Evolutionary conservation across 1,140 invertebrate genomes (phyloP), one percentile per base, ranked within the genome.

Genomic region (Megathymus violae): DNA sequence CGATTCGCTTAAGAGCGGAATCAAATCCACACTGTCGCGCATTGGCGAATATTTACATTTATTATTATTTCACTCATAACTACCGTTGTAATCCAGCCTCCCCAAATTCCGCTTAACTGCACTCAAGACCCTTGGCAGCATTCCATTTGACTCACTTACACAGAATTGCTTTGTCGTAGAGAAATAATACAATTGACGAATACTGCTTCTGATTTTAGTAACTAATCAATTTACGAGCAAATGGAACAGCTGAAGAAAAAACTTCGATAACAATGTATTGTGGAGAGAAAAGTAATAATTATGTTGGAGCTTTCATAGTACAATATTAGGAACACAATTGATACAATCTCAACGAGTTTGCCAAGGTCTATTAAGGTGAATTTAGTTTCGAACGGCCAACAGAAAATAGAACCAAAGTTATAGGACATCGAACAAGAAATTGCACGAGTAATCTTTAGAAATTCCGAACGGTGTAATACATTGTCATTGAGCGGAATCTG

Each of bases 211-310:
- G 13, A 50, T 34, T 15, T 3, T 10, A n/a, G 11, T 9, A 48
- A 50, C 27, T 17, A 50, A 50, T 34, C 27, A 50, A 34, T 36
- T 34, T 34, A 50, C 11, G 9, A 11, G 46, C 14, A 50, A 50
- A 48, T 3, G 19, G 19, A 46, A 5, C n/a, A 47, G 11, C 22
- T 44, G 15, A 9, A 13, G 25, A 56, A 56, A 34, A 36, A 36
- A 11, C n/a, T 36, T 36, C 1, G 4, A 31, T 11, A 36, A 36
- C 4, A 36, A 36, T 11, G 34, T 36, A 36, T 7, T 11, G 19
- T 27, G 13, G 36, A 27, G 38, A 15, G 22, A 10, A 40, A 54
- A 44, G 52, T 16, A 56, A 56, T 56, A 56, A 56, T 56, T 56
- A 16, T 25, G 11, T 56, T 5, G 38, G 14, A 44, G 44, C 22